Evolutionary conservation across 1,140 invertebrate species (phyloP), one percentile per base, ranked within the genome.

Genomic region (Anastrepha obliqua): DNA sequence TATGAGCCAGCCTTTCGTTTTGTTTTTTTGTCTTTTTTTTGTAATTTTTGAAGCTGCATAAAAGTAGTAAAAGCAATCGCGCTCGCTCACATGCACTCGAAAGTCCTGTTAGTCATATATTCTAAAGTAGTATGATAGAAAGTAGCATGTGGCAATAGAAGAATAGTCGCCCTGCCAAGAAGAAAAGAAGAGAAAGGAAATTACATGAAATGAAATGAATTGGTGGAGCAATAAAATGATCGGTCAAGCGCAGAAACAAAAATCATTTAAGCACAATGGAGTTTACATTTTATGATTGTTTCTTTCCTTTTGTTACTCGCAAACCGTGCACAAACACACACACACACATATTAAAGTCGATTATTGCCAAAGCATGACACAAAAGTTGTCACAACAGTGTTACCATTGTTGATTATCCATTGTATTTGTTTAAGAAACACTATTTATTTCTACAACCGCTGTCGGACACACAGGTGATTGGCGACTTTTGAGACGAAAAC

Each of bases 21-120:
- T 29, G 60, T 62, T 13, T 8, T 17, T 62, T 62, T 1, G 1
- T 29, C 55, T 55, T 81, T 81, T 51, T 29, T 29, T 58, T 13
- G 74, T 20, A 5, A 42, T 44, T 44, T 74, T 17, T 44, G 6
- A 15, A 74, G 44, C 67, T 11, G 39, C 13, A 51, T 9, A 29
- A n/a, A 81, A 55, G 20, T 0, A 51, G 47, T 20, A 81, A 81
- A 81, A 81, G 74, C n/a, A 74, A 47, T 42, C 42, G 15, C 47
- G 2, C 9, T 29, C 44, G 74, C 74, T 20, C n/a, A 55, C 74
- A 81, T 58, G 47, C 74, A 20, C 42, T 81, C 74, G 9, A 81
- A 81, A 81, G 74, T 81, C 74, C 74, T 81, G 74, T 81, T 81
- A 81, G 74, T 55, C 74, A 55, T 81, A 81, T 81, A 81, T 81